Base-by-base conservation (phyloP, 2,797 vertebrate species). In the Neoniphon sammara region DNA sequence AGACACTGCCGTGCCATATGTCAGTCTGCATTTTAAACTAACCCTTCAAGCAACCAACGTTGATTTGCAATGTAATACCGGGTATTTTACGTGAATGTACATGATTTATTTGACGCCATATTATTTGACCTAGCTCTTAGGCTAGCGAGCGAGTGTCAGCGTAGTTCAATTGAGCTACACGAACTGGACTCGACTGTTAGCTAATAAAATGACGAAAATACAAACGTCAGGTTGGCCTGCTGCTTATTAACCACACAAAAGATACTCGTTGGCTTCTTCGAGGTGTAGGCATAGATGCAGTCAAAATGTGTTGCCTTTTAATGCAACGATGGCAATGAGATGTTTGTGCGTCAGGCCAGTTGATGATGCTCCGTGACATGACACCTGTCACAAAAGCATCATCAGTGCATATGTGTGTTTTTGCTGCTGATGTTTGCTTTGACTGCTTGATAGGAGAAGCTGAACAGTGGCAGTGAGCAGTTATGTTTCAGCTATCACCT, bases 381-480 rank as follows among this genome's bases (percentile, higher is more conserved):
- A 66, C 84, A 88, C 85, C 86, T 90, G 88, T 90, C 87, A 81
- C 52, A 69, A 53, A 54, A 67, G 76, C 80, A 58, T n/a, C 56
- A 31, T 36, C 18, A 9, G 30, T 30, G 53, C 15, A 31, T 18
- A 18, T 10, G 46, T 6, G 18, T 47, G 46, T n/a, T 27, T 2
- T 27, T 47, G 46, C 18, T 18, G 17, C 46, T 47, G 46, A 18
- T 47, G 46, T n/a, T n/a, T 17, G 17, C 46, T 5, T 58, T 34
- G 0, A 10, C 17, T 58, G 31, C 53, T n/a, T 7, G 52, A 23
- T 2, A 54, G 2, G 44, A n/a, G 18, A 4, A 5, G 1, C 6
- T n/a, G 17, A 27, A 7, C 53, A 18, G 1, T 55, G 53, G 1
- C 52, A 11, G 21, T 54, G 7, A 54, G 52, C 11, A 27, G 3